Evolutionary conservation across 2,888 invertebrate species (phyloP).

Genomic region (Amphipyra berbera): DNA sequence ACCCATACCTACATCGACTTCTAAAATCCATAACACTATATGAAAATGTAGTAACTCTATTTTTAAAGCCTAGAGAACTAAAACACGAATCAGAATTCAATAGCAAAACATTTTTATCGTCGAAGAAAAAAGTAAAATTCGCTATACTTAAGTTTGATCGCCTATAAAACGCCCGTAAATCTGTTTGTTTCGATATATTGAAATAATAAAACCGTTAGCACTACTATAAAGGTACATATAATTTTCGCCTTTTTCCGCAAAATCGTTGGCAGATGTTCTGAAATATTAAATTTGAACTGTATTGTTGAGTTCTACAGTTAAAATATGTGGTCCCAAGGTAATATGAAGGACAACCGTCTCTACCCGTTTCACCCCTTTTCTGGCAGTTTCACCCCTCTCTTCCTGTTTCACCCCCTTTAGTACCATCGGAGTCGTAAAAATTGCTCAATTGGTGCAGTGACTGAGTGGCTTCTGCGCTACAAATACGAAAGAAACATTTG

Average conservation of each 20-base stretch:
- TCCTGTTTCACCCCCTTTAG: no score
- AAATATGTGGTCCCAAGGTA: not conserved
- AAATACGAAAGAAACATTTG: no score
- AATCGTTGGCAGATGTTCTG: conserved; percentile 31
- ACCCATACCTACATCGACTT: no score
- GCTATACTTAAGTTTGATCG: conserved; percentile 49
- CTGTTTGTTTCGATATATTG: conserved; percentile 52
- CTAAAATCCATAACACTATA: no score
- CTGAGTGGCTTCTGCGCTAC: no score
- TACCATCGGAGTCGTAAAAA: no score
- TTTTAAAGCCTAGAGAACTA: not conserved
- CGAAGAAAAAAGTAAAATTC: conserved; percentile 48
- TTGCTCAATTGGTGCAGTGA: no score
- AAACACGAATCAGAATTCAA: conserved; percentile 29
- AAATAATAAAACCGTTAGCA: conserved; percentile 56
- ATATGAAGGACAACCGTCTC: no score
- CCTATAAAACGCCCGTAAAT: conserved; percentile 55
- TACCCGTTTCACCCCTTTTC: no score
- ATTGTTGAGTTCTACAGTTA: not conserved
- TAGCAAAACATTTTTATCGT: conserved; percentile 43
- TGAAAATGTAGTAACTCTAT: not conserved
- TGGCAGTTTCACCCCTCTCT: no score
- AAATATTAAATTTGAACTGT: conserved; percentile 7
- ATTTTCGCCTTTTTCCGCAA: conserved; percentile 25
- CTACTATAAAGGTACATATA: conserved; percentile 63